Percentiles rank a stretch among this genome's conserved stretches.
phyloP scores from a whole-genome alignment of 2,888 invertebrate species.

The Synergus japonicus region DNA sequence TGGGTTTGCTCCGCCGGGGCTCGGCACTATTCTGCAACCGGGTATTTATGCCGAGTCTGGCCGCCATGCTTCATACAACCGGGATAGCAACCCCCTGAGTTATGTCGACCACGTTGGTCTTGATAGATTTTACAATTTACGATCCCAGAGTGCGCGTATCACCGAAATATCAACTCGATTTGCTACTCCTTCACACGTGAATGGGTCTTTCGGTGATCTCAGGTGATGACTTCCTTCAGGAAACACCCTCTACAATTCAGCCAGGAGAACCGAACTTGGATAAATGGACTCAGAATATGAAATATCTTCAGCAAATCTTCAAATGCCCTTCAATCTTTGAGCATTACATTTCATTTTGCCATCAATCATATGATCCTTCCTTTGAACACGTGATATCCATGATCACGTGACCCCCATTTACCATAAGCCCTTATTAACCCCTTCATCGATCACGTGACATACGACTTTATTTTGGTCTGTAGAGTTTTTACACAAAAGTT shows the following conservation, averaged over 20 bases:
- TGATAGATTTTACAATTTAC: slow-evolving; percentile 78
- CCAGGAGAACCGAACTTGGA: no score
- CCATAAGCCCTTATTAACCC: no score
- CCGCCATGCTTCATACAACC: slow-evolving; percentile 75
- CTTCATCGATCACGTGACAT: no score
- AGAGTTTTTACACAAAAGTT: no score
- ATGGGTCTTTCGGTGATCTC: not conserved
- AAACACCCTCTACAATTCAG: not conserved
- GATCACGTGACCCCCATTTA: no score
- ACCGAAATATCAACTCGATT: slow-evolving; percentile 61
- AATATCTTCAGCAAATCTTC: no score
- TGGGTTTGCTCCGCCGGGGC: slow-evolving; percentile 73
- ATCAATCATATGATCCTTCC: no score
- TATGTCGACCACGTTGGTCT: slow-evolving; percentile 76
- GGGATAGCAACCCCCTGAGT: slow-evolving; percentile 74
- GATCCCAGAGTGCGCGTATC: slow-evolving; percentile 66
- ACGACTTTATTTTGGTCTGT: no score
- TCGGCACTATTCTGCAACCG: slow-evolving; percentile 73
- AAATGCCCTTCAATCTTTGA: no score
- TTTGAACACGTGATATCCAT: no score
- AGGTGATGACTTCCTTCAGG: not conserved
- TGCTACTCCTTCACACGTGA: slow-evolving; percentile 42
- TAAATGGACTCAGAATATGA: no score
- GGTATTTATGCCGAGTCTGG: slow-evolving; percentile 77
- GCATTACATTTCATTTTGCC: no score